Evolutionary conservation across 2,797 vertebrate species (phyloP), one percentile per base, ranked within the genome.

Genomic region (Loriculus beryllinus): DNA sequence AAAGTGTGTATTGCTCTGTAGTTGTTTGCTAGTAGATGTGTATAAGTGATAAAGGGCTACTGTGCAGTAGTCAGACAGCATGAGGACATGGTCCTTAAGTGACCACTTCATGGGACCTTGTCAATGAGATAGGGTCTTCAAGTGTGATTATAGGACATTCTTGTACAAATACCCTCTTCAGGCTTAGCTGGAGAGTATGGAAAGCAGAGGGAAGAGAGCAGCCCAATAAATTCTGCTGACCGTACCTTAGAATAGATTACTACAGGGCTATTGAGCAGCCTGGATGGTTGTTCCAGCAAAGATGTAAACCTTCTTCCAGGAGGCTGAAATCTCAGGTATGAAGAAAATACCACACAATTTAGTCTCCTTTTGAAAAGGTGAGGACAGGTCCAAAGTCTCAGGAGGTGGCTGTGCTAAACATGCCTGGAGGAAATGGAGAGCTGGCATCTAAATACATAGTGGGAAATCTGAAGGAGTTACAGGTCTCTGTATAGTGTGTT

Each of bases 71-170:
- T 59, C 79, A 72, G 81, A 68, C 60, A 77, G 63, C 60, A 56
- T 0, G 0, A n/a, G 48, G 47, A 65, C 9, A 0, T 3, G 21
- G 35, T 82, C 54, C 49, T 84, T 47, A 0, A 3, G 7, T 17
- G 65, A 60, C 47, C 75, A 11, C 22, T 69, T 63, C n/a, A 5
- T 48, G 51, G 43, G 14, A 48, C n/a, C 37, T 68, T 20, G 23
- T 39, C 64, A 64, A 9, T 54, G 85, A 86, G 62, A n/a, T 54
- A 7, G 35, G 65, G 35, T 59, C 57, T 85, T 71, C 1, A 3
- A 71, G 72, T 13, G 2, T 60, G 84, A 31, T 69, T 25, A 7
- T 48, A 52, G 69, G 29, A 64, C 39, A 18, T 59, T 49, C 76
- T 75, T 75, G 19, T 13, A 37, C 20, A 45, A 43, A 75, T 54